Conservation (phyloP, 2,888 invertebrate species). For the Lasioglossum figueresi region DNA sequence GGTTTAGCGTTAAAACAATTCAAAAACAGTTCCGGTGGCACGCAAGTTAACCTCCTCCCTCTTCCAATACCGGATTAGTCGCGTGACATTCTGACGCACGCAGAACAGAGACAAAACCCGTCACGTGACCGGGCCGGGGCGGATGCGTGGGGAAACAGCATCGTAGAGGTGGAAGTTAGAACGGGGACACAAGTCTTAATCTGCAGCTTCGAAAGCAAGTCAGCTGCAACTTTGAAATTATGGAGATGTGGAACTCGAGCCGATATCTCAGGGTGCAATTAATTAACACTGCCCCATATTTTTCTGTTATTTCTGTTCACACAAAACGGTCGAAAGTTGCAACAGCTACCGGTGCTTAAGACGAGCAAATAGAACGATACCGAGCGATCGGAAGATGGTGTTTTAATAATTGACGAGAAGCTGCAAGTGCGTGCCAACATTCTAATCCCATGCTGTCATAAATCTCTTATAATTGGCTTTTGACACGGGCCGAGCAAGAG, state of each 20-base stretch:
- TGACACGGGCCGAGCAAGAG: not conserved
- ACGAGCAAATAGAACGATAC: not conserved
- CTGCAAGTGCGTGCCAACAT: constrained; percentile 16
- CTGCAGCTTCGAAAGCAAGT: no score
- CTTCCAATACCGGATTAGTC: no score
- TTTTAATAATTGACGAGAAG: constrained; percentile 6
- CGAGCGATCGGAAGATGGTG: not conserved
- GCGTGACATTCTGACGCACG: no score
- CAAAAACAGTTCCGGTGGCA: no score
- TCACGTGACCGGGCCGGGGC: no score
- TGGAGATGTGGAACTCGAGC: not conserved
- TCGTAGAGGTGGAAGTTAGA: no score
- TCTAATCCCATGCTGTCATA: constrained; percentile 26
- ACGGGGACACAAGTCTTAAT: no score
- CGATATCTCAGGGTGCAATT: not conserved
- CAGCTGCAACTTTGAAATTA: not conserved
- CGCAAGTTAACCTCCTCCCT: no score
- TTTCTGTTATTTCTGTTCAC: not conserved
- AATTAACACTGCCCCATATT: not conserved
- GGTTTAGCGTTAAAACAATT: no score
- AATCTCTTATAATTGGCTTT: constrained; percentile 24
- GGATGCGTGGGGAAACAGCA: no score
- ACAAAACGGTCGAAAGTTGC: not conserved
- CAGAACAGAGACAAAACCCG: no score
- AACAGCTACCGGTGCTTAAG: not conserved